Evolutionary conservation across 2,113 vertebrate genomes (phyloP).

Genomic region (Lepus americanus): DNA sequence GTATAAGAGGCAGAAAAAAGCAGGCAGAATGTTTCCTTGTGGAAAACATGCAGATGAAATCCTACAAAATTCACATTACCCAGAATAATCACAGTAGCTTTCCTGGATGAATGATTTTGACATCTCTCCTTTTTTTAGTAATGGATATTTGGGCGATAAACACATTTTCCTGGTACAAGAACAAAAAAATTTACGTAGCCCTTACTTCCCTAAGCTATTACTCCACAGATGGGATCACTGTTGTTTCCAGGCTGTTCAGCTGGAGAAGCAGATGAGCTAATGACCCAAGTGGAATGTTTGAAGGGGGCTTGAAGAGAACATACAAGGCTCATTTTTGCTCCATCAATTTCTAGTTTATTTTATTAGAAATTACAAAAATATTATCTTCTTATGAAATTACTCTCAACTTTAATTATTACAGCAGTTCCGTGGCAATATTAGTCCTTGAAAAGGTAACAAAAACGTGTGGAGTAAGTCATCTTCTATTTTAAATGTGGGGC

Average conservation of each 20-base stretch:
- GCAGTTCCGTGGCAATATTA: background rate
- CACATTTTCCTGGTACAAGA: background rate
- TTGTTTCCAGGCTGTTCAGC: background rate
- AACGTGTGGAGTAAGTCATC: background rate
- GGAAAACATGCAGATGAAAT: background rate
- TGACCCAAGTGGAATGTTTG: background rate
- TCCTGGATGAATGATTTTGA: conserved; percentile 35
- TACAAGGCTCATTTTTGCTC: background rate
- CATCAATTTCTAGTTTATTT: background rate
- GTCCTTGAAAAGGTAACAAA: background rate
- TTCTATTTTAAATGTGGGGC: background rate
- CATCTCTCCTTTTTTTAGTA: background rate
- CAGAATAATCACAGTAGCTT: background rate
- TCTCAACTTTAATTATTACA: background rate
- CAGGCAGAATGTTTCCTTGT: background rate
- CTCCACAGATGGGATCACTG: background rate
- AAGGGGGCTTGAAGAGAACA: background rate
- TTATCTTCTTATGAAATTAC: background rate
- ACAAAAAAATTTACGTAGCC: background rate
- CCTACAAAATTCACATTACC: background rate
- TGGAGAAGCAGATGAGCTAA: background rate
- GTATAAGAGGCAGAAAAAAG: conserved; percentile 5
- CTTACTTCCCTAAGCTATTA: background rate
- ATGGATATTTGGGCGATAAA: conserved; percentile 14
- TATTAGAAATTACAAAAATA: background rate